Base-by-base conservation (phyloP, 2,888 invertebrate species). In the Dorcus parallelipipedus region DNA sequence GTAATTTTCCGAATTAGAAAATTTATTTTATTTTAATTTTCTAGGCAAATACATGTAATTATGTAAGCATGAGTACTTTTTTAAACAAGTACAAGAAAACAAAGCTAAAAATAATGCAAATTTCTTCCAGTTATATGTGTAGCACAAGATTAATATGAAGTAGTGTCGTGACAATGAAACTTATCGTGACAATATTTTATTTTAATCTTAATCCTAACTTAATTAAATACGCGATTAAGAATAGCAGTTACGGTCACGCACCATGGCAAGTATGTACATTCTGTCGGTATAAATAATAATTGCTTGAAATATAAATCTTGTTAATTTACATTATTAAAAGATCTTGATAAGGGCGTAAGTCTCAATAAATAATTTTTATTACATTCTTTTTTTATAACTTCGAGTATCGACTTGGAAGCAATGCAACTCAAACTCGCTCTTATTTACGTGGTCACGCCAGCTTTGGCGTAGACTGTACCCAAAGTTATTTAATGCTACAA, bases 171-270 rank as follows among this genome's bases (percentile, higher is more conserved):
- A 69, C 68, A 68, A 60, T 60, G 60, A 64, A 59, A 65, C 63
- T 69, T 73, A 70, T 75, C 74, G 73, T 74, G 73, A 73, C 75
- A 65, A 68, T 73, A 74, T 74, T 74, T 75, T 75, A 73, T 73
- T 73, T 69, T 74, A 76, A 75, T 75, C 74, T 76, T 73, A 75
- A 75, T 73, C 73, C 74, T 74, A 74, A 75, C 74, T 76, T 76
- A 75, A 76, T 76, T 76, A 75, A 76, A 76, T 74, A 74, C 74
- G 71, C 72, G 74, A 71, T 69, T 67, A 67, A 66, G 63, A 58
- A 65, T 65, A 62, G 67, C 65, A 64, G 67, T 67, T 64, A 65
- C 63, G 65, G 69, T 68, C 69, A 69, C 69, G 69, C 69, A 67
- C 64, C 9, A 38, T 17, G 23, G n/a, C 38, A 20, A 38, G 26